phyloP scores from a whole-genome alignment of 2,888 invertebrate genomes.

The Tipula vernalis region DNA sequence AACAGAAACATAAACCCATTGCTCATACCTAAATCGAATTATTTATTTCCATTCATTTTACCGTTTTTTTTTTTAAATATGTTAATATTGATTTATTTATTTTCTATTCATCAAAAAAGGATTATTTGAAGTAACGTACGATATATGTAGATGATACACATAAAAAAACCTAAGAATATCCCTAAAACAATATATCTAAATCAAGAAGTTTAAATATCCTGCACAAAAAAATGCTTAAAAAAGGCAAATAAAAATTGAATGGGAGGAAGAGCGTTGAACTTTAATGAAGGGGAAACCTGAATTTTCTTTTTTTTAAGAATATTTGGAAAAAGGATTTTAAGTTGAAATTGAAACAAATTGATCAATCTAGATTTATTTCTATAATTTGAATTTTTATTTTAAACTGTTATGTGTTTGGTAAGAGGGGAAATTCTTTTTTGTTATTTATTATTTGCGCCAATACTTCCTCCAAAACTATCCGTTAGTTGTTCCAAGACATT shows the following conservation, averaged over 20 bases:
- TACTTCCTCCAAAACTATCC: too few relatives aligned
- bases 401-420: too few relatives aligned
- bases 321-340: slow-evolving; percentile 14
- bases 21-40: neutral
- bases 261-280: neutral
- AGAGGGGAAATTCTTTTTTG: too few relatives aligned
- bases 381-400: neutral
- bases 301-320: neutral
- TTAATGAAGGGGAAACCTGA: neutral
- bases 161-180: neutral
- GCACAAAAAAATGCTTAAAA: neutral
- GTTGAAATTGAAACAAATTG: slow-evolving; percentile 16
- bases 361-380: slow-evolving; percentile 10
- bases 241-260: neutral
- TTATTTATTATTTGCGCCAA: too few relatives aligned
- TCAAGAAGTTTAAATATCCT: neutral
- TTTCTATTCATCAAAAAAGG: neutral
- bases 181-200: neutral
- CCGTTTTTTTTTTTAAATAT: neutral
- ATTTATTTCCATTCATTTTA: neutral
- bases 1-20: neutral
- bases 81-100: neutral
- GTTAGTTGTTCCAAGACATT: too few relatives aligned
- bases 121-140: neutral
- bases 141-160: too few relatives aligned